A percentile compares a stretch with the other conserved stretches of the same genome.
These are phyloP conservation scores for Gasteruption jaculator DNA, from an alignment of 2,888 invertebrate species.

Conservation along the genomic window DNA sequence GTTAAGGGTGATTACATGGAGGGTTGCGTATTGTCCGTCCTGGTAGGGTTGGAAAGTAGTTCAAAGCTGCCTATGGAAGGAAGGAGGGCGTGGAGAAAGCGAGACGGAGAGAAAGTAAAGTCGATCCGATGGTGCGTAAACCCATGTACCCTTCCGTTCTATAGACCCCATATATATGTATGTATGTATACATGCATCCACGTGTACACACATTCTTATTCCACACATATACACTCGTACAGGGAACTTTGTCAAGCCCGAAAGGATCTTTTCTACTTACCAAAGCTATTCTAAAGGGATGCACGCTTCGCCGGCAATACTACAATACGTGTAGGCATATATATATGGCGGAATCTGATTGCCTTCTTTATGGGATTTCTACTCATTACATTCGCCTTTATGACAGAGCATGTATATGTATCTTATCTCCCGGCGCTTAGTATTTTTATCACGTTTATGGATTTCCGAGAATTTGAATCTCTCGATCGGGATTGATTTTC, in stretches of 20 bases:
- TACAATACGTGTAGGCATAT: conserved; percentile 25
- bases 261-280: conserved; percentile 20
- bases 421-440: too few species aligned
- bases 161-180: too few species aligned
- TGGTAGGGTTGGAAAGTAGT: conserved; percentile 24
- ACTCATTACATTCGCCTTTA: conserved; percentile 26
- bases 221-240: too few species aligned
- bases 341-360: conserved; percentile 26
- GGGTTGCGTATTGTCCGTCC: conserved; percentile 39
- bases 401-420: too few species aligned
- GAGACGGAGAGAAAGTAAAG: conserved; percentile 32
- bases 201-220: too few species aligned
- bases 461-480: too few species aligned
- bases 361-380: conserved; percentile 30
- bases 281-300: conserved; percentile 22
- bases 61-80: conserved; percentile 19
- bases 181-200: too few species aligned
- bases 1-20: conserved; percentile 42
- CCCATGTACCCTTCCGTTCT: conserved; percentile 11
- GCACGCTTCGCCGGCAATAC: conserved; percentile 29
- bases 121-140: conserved; percentile 36
- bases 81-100: conserved; percentile 24
- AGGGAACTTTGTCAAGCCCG: too few species aligned
- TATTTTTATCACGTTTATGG: too few species aligned
- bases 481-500: too few species aligned